phyloP scores from a whole-genome alignment of 2,797 vertebrate species.

The Cichlasoma orientale region DNA sequence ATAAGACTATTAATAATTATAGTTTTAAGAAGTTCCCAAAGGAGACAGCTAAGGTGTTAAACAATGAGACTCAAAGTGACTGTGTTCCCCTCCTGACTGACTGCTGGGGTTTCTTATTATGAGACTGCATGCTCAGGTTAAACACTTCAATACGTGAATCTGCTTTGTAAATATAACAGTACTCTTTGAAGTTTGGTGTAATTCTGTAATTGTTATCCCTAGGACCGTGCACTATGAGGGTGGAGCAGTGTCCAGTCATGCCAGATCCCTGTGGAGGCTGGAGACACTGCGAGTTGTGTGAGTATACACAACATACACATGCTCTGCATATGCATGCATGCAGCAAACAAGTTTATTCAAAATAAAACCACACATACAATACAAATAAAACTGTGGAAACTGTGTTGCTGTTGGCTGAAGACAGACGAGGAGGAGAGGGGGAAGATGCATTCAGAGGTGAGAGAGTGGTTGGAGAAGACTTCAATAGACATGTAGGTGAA shows the following conservation, averaged over 20 bases:
- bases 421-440: no score
- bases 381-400: not conserved
- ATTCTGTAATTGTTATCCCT: conserved; percentile 28
- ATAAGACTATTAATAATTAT: conserved; percentile 41
- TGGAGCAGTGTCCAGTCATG: conserved; percentile 91
- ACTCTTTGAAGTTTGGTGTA: not conserved
- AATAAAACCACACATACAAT: not conserved
- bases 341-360: not conserved
- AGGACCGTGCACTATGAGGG: conserved; percentile 96
- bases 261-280: conserved; percentile 93
- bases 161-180: not conserved
- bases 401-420: no score
- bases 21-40: conserved; percentile 37
- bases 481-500: no score
- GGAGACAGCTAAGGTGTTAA: conserved; percentile 34
- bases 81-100: not conserved
- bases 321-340: not conserved
- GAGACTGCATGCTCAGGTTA: not conserved
- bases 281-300: conserved; percentile 94
- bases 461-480: no score
- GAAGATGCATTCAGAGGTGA: no score
- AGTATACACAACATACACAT: conserved; percentile 69
- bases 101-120: not conserved
- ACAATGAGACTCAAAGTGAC: conserved; percentile 5
- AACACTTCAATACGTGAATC: not conserved